These are phyloP conservation scores for Tetranychus piercei DNA, from an alignment of 2,888 invertebrate genomes.

Conservation along the genomic window DNA sequence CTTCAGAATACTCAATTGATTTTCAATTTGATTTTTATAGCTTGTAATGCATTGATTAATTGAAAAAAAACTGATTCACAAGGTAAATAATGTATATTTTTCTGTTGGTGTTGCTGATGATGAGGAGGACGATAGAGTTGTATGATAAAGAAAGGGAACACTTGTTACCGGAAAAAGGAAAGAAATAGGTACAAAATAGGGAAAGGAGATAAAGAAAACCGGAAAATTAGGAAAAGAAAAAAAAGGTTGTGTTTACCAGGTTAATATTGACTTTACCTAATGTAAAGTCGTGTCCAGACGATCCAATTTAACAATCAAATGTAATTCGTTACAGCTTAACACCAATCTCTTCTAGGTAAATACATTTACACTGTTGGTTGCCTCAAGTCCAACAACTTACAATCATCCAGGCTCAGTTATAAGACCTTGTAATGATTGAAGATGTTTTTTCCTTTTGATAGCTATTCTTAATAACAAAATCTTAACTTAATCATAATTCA, in stretches of 20 bases:
- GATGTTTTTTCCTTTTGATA: too few relatives aligned
- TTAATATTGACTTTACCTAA: conserved; percentile 1
- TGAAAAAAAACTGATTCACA: background rate
- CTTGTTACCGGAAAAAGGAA: background rate
- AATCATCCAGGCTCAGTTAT: too few relatives aligned
- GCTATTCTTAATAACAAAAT: too few relatives aligned
- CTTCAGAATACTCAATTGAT: background rate
- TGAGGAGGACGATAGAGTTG: too few relatives aligned
- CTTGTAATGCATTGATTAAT: background rate
- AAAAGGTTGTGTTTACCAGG: background rate
- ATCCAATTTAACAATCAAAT: background rate
- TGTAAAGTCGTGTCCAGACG: background rate
- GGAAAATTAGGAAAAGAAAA: background rate
- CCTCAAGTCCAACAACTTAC: background rate
- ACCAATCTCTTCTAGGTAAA: background rate
- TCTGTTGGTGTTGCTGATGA: too few relatives aligned
- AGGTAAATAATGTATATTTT: background rate
- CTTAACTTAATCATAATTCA: too few relatives aligned
- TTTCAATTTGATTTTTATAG: background rate
- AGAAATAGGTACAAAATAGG: background rate
- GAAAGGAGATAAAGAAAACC: background rate
- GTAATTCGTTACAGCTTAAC: background rate
- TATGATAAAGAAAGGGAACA: background rate
- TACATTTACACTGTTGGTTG: background rate
- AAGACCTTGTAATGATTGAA: too few relatives aligned